Conservation (phyloP, 2,113 vertebrate genomes). For the Callipepla squamata region DNA sequence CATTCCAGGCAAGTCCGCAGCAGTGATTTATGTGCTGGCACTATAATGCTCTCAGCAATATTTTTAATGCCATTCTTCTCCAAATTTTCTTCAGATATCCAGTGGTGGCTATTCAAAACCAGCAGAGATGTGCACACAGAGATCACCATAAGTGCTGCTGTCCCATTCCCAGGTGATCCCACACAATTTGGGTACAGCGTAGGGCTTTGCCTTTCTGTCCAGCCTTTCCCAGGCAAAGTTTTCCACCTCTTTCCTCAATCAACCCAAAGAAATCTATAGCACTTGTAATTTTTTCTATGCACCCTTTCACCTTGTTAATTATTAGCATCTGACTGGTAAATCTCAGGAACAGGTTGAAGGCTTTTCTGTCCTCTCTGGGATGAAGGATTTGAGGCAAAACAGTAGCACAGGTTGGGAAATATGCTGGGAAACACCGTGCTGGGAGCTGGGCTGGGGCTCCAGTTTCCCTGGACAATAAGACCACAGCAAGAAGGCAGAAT, state of each 20-base stretch:
- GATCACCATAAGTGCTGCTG: neutral
- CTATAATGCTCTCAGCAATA: conserved; percentile 20
- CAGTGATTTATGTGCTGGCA: conserved; percentile 41
- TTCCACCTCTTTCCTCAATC: neutral
- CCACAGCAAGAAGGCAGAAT: neutral
- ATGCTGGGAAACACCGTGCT: neutral
- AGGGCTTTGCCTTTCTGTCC: neutral
- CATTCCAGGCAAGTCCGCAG: neutral
- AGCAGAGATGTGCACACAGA: neutral
- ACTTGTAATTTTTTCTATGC: neutral
- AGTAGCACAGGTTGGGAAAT: neutral
- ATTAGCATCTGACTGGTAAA: neutral
- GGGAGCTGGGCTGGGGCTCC: neutral
- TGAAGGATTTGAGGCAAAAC: neutral
- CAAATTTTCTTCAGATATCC: neutral
- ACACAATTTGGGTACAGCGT: neutral
- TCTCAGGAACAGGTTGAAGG: neutral
- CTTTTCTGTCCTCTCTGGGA: neutral
- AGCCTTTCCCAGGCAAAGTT: neutral
- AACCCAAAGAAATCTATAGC: neutral
- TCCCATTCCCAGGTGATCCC: neutral
- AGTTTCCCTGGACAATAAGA: neutral
- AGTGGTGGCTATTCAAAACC: rapidly evolving
- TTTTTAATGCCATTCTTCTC: conserved; percentile 41
- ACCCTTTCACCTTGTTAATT: too few species aligned